A percentile compares a stretch with the other conserved stretches of the same genome.
Conservation (phyloP, 2,888 invertebrate species). For the Cephus spinipes region DNA sequence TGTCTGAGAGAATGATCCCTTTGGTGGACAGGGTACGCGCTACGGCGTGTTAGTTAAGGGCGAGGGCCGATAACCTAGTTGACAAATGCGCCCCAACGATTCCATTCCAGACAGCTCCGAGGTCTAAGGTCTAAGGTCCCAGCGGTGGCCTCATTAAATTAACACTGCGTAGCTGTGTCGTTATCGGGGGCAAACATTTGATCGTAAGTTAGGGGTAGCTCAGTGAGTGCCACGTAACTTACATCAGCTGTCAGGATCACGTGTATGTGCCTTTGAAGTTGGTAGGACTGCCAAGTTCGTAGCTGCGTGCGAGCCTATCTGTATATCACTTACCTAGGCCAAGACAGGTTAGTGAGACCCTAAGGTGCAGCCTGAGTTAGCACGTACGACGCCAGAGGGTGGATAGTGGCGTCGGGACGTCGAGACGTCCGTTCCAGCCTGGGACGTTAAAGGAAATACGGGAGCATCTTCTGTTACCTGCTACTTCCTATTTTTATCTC, state of each 20-base stretch:
- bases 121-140: slow-evolving; percentile 2
- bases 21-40: neutral
- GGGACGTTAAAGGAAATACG: neutral
- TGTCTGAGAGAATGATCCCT: neutral
- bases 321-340: slow-evolving; percentile 46
- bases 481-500: neutral
- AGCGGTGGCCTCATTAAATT: slow-evolving; percentile 36
- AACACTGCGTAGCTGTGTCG: slow-evolving; percentile 29
- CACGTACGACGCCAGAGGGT: neutral
- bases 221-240: slow-evolving; percentile 36
- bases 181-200: slow-evolving; percentile 35
- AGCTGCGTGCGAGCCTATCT: slow-evolving; percentile 38
- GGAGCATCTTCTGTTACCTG: neutral
- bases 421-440: neutral
- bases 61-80: neutral
- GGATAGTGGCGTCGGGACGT: neutral
- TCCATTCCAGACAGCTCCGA: slow-evolving; percentile 2
- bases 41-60: neutral
- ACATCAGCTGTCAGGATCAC: slow-evolving; percentile 38
- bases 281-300: slow-evolving; percentile 21
- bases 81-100: slow-evolving; percentile 1
- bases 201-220: slow-evolving; percentile 34
- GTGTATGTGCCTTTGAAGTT: slow-evolving; percentile 42
- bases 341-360: slow-evolving; percentile 6
- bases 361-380: neutral